A percentile compares a stretch with the other conserved stretches of the same genome.
Conservation (phyloP, 2,113 vertebrate genomes). For the Eublepharis macularius region DNA sequence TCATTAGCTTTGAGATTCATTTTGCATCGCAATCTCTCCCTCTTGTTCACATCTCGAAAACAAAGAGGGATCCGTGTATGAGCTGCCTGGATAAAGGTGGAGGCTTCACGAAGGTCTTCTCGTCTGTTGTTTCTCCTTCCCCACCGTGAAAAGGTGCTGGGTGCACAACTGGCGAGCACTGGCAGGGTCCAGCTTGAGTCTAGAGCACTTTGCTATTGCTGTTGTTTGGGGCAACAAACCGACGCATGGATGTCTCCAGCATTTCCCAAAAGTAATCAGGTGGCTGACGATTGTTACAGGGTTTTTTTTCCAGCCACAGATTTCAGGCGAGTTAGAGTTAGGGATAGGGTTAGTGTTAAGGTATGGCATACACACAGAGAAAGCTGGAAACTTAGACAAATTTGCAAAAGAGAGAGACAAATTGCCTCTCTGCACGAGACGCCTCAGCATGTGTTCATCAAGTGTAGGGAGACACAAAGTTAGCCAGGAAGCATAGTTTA, state of each 20-base stretch:
- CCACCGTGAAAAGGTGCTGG: not conserved
- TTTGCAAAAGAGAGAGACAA: not conserved
- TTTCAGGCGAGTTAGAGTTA: not conserved
- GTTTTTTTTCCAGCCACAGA: not conserved
- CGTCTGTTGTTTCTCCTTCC: not conserved
- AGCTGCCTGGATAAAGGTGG: not conserved
- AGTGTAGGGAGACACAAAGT: too few species aligned
- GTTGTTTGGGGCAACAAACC: not conserved
- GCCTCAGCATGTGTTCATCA: too few species aligned
- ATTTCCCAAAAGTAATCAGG: not conserved
- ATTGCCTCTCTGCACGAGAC: too few species aligned
- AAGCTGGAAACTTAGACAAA: not conserved
- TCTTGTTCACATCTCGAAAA: slow-evolving; percentile 33
- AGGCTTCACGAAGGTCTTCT: not conserved
- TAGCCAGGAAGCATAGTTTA: too few species aligned
- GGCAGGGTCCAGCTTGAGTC: not conserved
- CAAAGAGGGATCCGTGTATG: not conserved
- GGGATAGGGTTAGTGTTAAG: too few species aligned
- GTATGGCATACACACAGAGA: too few species aligned
- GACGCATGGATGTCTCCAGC: not conserved
- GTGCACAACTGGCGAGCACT: not conserved
- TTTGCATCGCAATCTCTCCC: slow-evolving; percentile 37
- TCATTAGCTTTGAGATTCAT: slow-evolving; percentile 56
- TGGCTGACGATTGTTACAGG: not conserved
- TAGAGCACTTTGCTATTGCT: not conserved